Evolutionary conservation across 2,888 invertebrate species (phyloP).

Genomic region (Dolichopus griseipennis): DNA sequence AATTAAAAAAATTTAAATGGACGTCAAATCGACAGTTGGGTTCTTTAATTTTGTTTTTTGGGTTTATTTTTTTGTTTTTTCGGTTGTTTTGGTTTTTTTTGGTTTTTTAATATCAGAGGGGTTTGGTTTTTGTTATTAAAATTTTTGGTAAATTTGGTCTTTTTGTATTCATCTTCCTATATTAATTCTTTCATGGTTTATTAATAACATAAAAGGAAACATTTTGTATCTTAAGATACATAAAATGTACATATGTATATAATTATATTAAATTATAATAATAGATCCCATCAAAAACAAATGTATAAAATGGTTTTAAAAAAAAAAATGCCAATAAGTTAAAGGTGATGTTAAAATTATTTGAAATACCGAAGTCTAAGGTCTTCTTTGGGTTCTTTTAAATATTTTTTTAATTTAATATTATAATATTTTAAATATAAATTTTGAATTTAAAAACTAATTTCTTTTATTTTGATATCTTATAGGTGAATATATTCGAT

Average conservation of each 20-base stretch:
- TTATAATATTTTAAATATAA: not conserved
- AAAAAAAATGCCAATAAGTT: too few species aligned
- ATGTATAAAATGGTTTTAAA: too few species aligned
- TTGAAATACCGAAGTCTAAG: not conserved
- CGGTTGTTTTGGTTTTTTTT: not conserved
- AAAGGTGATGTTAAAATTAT: not conserved
- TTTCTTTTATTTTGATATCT: slow-evolving; percentile 13
- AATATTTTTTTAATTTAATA: not conserved
- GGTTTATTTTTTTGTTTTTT: not conserved
- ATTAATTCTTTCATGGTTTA: not conserved
- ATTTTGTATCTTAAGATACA: not conserved
- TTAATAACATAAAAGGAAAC: not conserved
- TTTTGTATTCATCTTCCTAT: not conserved
- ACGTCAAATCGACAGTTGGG: slow-evolving; percentile 10
- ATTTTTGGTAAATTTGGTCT: not conserved
- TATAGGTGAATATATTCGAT: slow-evolving; percentile 41
- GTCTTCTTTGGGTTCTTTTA: not conserved
- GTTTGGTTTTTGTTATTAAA: not conserved
- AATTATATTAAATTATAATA: not conserved
- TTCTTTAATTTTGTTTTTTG: not conserved
- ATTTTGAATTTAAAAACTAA: not conserved
- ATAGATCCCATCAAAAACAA: not conserved
- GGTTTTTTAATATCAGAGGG: not conserved
- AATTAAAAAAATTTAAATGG: slow-evolving; percentile 9
- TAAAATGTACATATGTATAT: not conserved